Base-by-base conservation (phyloP, 2,113 vertebrate species). In the Nycticebus coucang region DNA sequence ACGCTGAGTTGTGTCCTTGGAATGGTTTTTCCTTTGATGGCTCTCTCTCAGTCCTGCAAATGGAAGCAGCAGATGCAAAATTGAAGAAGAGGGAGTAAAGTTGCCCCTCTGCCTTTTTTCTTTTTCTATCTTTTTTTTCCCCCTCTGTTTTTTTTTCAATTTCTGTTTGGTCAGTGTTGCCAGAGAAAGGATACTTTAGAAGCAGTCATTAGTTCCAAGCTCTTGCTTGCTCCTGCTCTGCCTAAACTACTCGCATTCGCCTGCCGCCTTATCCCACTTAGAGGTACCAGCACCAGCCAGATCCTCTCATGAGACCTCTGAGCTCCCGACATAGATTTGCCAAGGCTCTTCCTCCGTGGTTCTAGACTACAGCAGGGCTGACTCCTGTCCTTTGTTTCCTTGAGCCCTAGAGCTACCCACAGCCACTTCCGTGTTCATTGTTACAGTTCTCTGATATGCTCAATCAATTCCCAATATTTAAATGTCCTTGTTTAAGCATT, bases 231-330 rank as follows among this genome's bases (percentile, higher is more conserved):
- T 57, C 22, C n/a, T 55, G 21, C 60, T 15, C 7, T 24, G 4
- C 33, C 9, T 75, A 14, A 45, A 18, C 11, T 17, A 3, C 5
- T 4, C 3, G 71, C 18, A 33, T n/a, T n/a, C 3, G 0, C 37
- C 53, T 15, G 2, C 35, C 26, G 5, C 21, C 14, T 4, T 0
- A 1, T 53, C 18, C 8, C 21, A 15, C 45, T 60, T 17, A 68
- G 41, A 50, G 37, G 26, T 45, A 13, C 18, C 11, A 64, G 22
- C 24, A 57, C 35, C 19, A 28, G 10, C 26, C 22, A 59, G 5
- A 2, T 59, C 35, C 13, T 81, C 66, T 41, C 1, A 18, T 62
- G 28, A 85, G 28, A 1, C 9, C 2, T 60, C 68, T 87, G n/a
- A 8, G 17, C 5, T 3, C 62, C 87, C 68, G 28, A 66, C 5